phyloP scores from a whole-genome alignment of 2,113 vertebrate species.

The Chelonoidis abingdonii region DNA sequence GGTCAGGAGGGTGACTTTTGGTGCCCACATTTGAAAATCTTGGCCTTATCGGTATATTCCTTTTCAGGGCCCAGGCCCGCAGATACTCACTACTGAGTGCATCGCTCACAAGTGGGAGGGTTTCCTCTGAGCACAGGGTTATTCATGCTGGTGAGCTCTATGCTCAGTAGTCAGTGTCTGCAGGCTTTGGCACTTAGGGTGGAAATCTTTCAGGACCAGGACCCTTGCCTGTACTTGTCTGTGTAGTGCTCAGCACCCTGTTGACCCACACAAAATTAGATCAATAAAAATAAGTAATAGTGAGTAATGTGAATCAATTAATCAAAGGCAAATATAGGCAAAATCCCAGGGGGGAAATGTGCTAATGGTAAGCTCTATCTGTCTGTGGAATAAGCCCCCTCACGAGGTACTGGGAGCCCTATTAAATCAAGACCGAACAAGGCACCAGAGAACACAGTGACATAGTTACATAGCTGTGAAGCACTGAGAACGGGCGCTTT shows the following conservation, averaged over 20 bases:
- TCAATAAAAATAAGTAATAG: background rate
- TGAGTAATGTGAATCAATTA: background rate
- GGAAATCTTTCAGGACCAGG: background rate
- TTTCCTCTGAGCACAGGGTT: background rate
- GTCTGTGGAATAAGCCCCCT: background rate
- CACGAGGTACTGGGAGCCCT: background rate
- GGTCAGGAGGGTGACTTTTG: background rate
- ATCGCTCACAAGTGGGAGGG: background rate
- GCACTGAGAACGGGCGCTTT: background rate
- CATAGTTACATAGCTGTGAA: background rate
- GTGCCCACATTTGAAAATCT: background rate
- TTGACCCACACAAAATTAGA: background rate
- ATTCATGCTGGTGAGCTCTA: background rate
- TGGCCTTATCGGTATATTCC: background rate
- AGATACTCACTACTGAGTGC: background rate
- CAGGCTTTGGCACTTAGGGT: background rate
- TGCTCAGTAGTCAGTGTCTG: background rate
- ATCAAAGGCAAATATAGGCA: background rate
- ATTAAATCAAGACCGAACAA: background rate
- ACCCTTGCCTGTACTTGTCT: rapidly evolving
- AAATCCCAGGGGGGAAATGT: background rate
- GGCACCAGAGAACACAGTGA: background rate
- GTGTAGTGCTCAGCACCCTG: background rate
- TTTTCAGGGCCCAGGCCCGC: background rate
- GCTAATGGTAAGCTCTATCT: background rate